Evolutionary conservation across 1,140 invertebrate species (phyloP).

Genomic region (Zaprionus tsacasi): DNA sequence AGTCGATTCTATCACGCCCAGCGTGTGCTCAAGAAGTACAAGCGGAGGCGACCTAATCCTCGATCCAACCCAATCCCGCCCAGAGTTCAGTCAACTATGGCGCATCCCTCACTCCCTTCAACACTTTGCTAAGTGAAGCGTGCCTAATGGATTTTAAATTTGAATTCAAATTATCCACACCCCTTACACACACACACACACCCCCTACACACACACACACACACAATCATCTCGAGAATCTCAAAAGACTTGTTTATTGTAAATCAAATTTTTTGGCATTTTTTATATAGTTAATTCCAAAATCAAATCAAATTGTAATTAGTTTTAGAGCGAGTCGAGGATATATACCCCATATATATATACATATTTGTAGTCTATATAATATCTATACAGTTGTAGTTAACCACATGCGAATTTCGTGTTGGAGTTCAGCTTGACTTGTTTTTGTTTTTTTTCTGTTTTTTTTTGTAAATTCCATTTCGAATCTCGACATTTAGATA

Average conservation of each 20-base stretch:
- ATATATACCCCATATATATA: conserved; percentile 12
- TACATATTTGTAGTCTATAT: conserved; percentile 29
- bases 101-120: neutral
- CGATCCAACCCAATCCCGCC: neutral
- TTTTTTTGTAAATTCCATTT: conserved; percentile 52
- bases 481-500: conserved; percentile 62
- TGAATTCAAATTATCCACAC: conserved; percentile 50
- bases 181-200: conserved; percentile 24
- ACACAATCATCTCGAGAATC: conserved; percentile 69
- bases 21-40: conserved; percentile 73
- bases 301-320: conserved; percentile 8
- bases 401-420: conserved; percentile 61
- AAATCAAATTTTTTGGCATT: conserved; percentile 55
- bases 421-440: conserved; percentile 27
- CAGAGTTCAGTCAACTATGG: conserved; percentile 6
- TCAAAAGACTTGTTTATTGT: conserved; percentile 69
- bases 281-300: conserved; percentile 12
- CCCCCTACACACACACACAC: conserved; percentile 17
- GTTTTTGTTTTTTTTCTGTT: conserved; percentile 39
- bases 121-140: conserved; percentile 22
- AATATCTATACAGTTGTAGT: conserved; percentile 49
- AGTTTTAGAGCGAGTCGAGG: neutral
- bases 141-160: conserved; percentile 64
- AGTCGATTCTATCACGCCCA: conserved; percentile 69
- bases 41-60: conserved; percentile 17